Conservation (phyloP, 2,113 vertebrate genomes). For the Rattus rattus region DNA sequence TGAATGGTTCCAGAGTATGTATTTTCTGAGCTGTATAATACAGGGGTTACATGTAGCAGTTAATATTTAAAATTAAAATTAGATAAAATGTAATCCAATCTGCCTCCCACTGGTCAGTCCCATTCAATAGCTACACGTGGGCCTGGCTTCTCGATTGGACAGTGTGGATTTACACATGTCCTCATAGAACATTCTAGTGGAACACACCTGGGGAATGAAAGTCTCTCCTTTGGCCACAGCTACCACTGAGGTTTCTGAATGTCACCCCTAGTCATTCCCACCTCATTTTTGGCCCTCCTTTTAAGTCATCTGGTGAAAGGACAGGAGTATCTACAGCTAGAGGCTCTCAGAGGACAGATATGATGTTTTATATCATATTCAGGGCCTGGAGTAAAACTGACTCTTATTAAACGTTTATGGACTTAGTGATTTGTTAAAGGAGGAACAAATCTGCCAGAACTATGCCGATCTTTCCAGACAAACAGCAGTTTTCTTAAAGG, state of each 20-base stretch:
- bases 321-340: neutral
- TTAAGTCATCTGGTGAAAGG: neutral
- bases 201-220: neutral
- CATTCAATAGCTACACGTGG: neutral
- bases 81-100: neutral
- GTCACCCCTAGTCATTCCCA: neutral
- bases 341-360: neutral
- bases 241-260: neutral
- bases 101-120: neutral
- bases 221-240: neutral
- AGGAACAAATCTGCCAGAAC: neutral
- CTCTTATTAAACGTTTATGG: neutral
- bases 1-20: neutral
- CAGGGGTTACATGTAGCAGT: neutral
- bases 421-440: neutral
- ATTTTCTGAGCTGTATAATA: neutral
- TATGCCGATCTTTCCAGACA: constrained; percentile 15
- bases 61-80: neutral
- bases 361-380: neutral
- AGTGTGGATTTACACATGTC: neutral
- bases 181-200: neutral
- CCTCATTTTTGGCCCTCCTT: neutral
- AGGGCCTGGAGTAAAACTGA: neutral
- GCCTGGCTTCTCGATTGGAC: neutral
- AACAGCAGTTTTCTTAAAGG: neutral